Conservation (phyloP, 92 coral and sea anemone species). For the Metridium senile region DNA sequence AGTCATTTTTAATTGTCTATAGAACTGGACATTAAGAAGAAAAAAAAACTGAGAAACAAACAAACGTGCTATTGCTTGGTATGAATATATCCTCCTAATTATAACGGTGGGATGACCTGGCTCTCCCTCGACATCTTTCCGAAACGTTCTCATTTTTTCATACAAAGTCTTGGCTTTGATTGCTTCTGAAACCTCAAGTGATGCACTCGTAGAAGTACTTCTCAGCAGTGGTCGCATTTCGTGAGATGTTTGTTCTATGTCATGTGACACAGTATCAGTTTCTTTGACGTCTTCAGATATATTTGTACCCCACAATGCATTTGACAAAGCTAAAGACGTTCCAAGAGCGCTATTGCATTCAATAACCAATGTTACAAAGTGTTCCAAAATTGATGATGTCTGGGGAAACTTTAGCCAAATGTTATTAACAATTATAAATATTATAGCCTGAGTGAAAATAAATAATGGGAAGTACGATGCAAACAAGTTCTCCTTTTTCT, state of each 20-base stretch:
- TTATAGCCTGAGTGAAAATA: constrained; percentile 37
- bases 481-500: constrained; percentile 46
- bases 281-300: not conserved
- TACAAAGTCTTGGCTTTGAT: constrained; percentile 41
- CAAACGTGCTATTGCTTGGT: not conserved
- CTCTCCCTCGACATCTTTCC: not conserved
- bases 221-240: too few relatives aligned
- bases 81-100: too few relatives aligned
- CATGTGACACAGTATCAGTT: not conserved
- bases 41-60: not conserved
- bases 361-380: constrained; percentile 46
- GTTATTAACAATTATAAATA: constrained; percentile 47
- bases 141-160: constrained; percentile 27
- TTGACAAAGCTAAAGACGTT: constrained; percentile 35
- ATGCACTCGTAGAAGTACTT: not conserved
- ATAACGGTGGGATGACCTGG: too few relatives aligned
- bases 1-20: constrained; percentile 12
- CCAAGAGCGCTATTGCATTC: constrained; percentile 48
- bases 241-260: too few relatives aligned
- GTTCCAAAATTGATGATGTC: constrained; percentile 46
- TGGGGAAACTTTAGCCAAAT: constrained; percentile 58
- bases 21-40: not conserved
- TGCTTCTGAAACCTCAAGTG: constrained; percentile 39
- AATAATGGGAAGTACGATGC: constrained; percentile 43
- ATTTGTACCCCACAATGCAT: constrained; percentile 22